These are phyloP conservation scores for Volucella inflata DNA, from an alignment of 2,888 invertebrate species.

Conservation along the genomic window DNA sequence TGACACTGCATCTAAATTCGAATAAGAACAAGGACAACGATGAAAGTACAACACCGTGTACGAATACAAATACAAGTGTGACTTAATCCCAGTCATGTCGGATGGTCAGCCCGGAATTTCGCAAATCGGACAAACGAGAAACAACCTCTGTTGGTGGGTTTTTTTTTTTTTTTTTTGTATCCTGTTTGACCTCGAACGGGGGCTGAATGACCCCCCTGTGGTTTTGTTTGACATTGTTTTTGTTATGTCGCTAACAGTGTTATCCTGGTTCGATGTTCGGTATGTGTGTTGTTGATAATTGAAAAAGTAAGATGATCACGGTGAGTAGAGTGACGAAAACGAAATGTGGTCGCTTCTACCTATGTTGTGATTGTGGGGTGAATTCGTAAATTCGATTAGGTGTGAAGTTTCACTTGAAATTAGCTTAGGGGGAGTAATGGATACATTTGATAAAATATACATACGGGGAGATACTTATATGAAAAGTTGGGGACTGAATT, in stretches of 20 bases:
- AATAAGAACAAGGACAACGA: neutral
- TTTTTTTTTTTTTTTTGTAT: constrained; percentile 6
- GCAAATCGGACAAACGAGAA: constrained; percentile 40
- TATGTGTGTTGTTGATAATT: constrained; percentile 58
- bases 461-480: no score
- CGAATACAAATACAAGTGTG: constrained; percentile 44
- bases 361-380: neutral
- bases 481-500: no score
- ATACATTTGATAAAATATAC: neutral
- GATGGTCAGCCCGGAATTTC: constrained; percentile 59
- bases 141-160: constrained; percentile 13
- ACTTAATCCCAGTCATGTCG: constrained; percentile 61
- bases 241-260: constrained; percentile 26
- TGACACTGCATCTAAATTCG: neutral
- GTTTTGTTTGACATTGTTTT: constrained; percentile 61
- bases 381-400: constrained; percentile 37
- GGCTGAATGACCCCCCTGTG: constrained; percentile 34
- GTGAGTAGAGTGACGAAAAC: constrained; percentile 32
- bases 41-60: no score
- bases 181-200: constrained; percentile 15
- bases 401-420: constrained; percentile 52
- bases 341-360: neutral
- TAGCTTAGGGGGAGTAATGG: constrained; percentile 3
- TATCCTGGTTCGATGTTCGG: constrained; percentile 4
- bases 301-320: constrained; percentile 67